Percentiles rank a stretch among this genome's conserved stretches.
Conservation (phyloP, 1,140 invertebrate species). For the Calliopsis andreniformis region DNA sequence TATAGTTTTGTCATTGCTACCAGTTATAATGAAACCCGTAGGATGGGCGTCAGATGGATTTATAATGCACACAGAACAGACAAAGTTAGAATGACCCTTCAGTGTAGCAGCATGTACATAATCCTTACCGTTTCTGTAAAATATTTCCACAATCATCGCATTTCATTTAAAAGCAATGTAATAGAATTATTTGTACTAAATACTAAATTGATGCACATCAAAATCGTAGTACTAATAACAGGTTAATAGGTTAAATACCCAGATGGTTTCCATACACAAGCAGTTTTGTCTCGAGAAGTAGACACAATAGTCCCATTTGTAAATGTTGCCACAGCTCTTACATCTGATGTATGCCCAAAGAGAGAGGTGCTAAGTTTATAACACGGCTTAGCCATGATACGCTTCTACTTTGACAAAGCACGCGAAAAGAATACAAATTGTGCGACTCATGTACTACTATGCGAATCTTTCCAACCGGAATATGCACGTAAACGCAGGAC, state of each 20-base stretch:
- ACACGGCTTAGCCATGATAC: conserved; percentile 34
- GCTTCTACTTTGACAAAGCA: conserved; percentile 18
- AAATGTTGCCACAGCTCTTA: conserved; percentile 87
- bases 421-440: conserved; percentile 19
- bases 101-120: conserved; percentile 86
- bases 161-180: background rate
- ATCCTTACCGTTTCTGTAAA: conserved; percentile 81
- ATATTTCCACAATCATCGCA: conserved; percentile 31
- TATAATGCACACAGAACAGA: conserved; percentile 89
- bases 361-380: conserved; percentile 90
- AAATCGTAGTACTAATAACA: background rate
- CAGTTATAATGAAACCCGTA: conserved; percentile 91
- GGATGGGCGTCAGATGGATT: conserved; percentile 86
- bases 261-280: conserved; percentile 91
- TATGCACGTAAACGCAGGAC: conserved; percentile 9
- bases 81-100: conserved; percentile 92
- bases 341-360: conserved; percentile 91
- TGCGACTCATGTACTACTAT: conserved; percentile 2
- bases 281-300: conserved; percentile 92
- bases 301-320: conserved; percentile 89
- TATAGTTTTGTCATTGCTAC: conserved; percentile 93
- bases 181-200: background rate
- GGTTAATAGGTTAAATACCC: conserved; percentile 81
- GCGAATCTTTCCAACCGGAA: conserved; percentile 19
- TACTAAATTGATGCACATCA: background rate